Percentiles rank a stretch among this genome's conserved stretches.
Evolutionary conservation across 2,797 vertebrate genomes (phyloP).

Genomic region (Leptodactylus fallax): DNA sequence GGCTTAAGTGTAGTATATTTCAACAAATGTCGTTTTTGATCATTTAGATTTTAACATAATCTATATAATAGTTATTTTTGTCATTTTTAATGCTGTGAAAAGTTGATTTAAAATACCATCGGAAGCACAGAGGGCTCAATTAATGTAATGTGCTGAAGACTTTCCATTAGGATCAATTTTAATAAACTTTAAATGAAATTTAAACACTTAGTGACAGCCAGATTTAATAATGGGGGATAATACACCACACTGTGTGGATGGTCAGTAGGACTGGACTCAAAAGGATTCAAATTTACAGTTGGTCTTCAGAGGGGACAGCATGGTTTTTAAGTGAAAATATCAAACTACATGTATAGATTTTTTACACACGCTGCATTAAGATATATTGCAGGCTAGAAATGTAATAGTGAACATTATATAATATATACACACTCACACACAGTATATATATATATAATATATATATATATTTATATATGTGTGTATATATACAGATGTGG

Average conservation of each 20-base stretch:
- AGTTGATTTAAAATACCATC: conserved; percentile 62
- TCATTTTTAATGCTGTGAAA: conserved; percentile 61
- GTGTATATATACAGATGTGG: too few species aligned
- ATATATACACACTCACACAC: not conserved
- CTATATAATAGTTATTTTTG: conserved; percentile 64
- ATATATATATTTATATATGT: too few species aligned
- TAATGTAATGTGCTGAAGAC: conserved; percentile 62
- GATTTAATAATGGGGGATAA: conserved; percentile 51
- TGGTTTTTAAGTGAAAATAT: not conserved
- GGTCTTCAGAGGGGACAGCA: not conserved
- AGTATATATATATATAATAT: too few species aligned
- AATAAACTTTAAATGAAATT: conserved; percentile 64
- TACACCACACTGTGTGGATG: conserved; percentile 13
- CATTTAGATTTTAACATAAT: conserved; percentile 63
- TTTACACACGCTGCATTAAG: not conserved
- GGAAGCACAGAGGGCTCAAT: conserved; percentile 61
- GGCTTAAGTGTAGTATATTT: conserved; percentile 63
- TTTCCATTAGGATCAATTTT: conserved; percentile 62
- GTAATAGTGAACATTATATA: not conserved
- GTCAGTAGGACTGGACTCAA: conserved; percentile 3
- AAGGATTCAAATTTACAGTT: not conserved
- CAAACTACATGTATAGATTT: not conserved
- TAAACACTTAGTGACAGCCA: conserved; percentile 60
- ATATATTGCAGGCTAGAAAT: not conserved
- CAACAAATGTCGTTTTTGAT: conserved; percentile 58